Evolutionary conservation across 1,140 invertebrate species (phyloP).

Genomic region (Ceratosolen solmsi): DNA sequence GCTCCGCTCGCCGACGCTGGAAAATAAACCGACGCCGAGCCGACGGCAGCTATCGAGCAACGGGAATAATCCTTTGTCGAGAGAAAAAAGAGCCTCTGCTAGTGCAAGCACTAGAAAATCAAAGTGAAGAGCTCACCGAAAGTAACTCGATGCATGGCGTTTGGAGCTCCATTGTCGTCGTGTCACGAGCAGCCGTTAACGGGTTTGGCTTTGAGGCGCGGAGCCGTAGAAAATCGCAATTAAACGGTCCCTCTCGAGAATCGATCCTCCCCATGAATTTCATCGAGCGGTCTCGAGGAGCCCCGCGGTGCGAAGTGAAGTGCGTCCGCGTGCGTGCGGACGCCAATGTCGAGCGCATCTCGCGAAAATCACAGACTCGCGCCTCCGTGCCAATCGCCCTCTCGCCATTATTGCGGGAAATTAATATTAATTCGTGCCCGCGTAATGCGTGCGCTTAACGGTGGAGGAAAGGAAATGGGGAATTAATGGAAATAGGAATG

Average conservation of each 20-base stretch:
- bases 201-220: too few species aligned
- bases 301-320: neutral
- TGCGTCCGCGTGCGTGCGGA: constrained; percentile 11
- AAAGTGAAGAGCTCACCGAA: too few species aligned
- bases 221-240: neutral
- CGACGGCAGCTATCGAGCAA: too few species aligned
- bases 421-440: constrained; percentile 17
- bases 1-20: too few species aligned
- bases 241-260: neutral
- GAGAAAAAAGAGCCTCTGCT: too few species aligned
- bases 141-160: too few species aligned
- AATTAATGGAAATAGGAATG: neutral
- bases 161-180: too few species aligned
- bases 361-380: constrained; percentile 37
- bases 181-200: neutral
- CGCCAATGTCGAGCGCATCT: neutral
- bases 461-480: too few species aligned
- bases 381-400: neutral
- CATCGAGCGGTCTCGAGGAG: neutral
- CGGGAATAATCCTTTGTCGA: too few species aligned
- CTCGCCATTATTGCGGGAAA: neutral
- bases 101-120: too few species aligned
- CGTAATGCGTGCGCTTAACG: too few species aligned
- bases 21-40: too few species aligned
- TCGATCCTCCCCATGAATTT: neutral